phyloP scores from a whole-genome alignment of 92 coral and sea anemone genomes.

The Porites evermanni region DNA sequence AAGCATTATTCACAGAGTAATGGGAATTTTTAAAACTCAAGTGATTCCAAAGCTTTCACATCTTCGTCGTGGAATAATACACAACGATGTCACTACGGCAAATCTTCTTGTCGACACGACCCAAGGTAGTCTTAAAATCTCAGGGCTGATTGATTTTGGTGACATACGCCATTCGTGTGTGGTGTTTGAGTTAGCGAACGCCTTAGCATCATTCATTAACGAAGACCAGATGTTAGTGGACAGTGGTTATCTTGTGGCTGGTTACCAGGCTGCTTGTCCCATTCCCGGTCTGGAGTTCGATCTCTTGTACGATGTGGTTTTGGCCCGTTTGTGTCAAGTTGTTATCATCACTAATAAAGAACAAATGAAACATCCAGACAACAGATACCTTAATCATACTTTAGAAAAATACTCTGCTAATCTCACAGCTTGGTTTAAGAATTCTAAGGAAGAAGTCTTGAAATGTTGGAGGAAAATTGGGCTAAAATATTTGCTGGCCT shows the following conservation, averaged over 20 bases:
- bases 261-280: constrained; percentile 80
- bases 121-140: constrained; percentile 20
- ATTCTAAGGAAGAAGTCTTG: constrained; percentile 40
- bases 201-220: constrained; percentile 55
- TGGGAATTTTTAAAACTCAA: constrained; percentile 31
- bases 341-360: constrained; percentile 41
- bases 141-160: constrained; percentile 79
- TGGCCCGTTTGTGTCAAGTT: constrained; percentile 68
- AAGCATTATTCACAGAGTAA: constrained; percentile 51
- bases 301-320: constrained; percentile 59
- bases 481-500: neutral
- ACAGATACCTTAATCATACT: constrained; percentile 22
- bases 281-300: constrained; percentile 66
- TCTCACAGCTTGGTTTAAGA: constrained; percentile 31
- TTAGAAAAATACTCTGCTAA: constrained; percentile 37
- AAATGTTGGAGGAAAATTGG: constrained; percentile 41
- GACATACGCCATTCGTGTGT: constrained; percentile 65
- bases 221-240: constrained; percentile 53
- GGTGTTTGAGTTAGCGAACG: constrained; percentile 62
- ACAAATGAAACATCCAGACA: constrained; percentile 1
- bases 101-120: constrained; percentile 40
- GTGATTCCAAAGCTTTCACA: constrained; percentile 56
- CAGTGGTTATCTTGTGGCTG: constrained; percentile 77
- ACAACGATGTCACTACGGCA: constrained; percentile 56
- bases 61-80: constrained; percentile 65